Evolutionary conservation across 2,888 invertebrate genomes (phyloP), one percentile per base, ranked within the genome.

Genomic region (Sisyra terminalis): DNA sequence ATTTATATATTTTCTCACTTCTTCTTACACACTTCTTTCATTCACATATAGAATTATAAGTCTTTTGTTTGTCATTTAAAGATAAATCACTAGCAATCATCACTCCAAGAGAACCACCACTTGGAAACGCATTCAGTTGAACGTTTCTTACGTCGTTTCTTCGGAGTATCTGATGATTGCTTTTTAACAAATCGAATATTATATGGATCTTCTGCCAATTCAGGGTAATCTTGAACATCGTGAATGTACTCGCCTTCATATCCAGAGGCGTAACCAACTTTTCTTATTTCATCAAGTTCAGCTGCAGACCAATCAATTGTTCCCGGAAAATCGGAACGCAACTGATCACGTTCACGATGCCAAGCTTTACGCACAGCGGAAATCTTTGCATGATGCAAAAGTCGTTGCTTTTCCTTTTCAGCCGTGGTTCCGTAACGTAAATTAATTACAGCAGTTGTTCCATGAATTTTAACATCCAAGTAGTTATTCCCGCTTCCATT

Each of bases 151-250:
- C 83, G 73, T 53, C 83, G 73, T 47, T 81, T 69, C 47, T 79
- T 75, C 58, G 80, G 78, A 46, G 77, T 71, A 51, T 77, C 71
- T 49, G 79, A 78, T 24, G 71, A 69, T 53, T 82, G 76, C 63
- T 83, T 84, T 65, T 87, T 88, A 34, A 83, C 73, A 59, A 92
- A 89, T 56, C 84, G 77, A 47, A 96, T 78, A 66, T 94, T 94
- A 67, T 87, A 89, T 6, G 92, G 93, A 67, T 94, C 94, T 65
- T 94, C 94, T 42, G 93, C 88, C 42, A 94, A 70, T 60, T 93
- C 90, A 0, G 93, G 92, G 66, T 90, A 93, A 46, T 78, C 68
- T 52, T 81, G 78, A 29, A 90, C 83, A 58, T 90, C 88, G 63
- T 92, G 89, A 51, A 87, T 80, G 66, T 90, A 93, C 57, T 89